phyloP scores from a whole-genome alignment of 2,113 vertebrate species.

The Puffinus mauretanicus region DNA sequence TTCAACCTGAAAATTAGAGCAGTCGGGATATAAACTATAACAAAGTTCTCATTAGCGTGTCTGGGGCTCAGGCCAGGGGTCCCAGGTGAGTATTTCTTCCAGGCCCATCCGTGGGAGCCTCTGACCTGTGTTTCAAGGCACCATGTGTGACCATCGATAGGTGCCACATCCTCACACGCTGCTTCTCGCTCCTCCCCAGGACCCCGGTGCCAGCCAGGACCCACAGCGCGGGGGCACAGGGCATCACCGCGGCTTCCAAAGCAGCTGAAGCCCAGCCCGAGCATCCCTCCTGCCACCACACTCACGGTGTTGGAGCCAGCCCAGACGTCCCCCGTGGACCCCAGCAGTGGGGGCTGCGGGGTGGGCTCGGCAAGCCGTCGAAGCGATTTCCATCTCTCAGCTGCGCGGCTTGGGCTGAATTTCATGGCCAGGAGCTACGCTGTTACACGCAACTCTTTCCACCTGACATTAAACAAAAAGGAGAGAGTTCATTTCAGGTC shows the following conservation, averaged over 20 bases:
- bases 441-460: background rate
- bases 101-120: background rate
- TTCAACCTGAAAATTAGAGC: background rate
- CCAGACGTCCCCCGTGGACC: background rate
- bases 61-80: background rate
- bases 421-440: background rate
- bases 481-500: background rate
- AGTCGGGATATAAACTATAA: background rate
- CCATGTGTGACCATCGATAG: accelerated
- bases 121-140: background rate
- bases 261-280: background rate
- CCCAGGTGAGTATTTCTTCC: background rate
- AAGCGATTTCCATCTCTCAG: background rate
- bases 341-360: accelerated
- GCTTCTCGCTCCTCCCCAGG: background rate
- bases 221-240: accelerated
- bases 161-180: accelerated
- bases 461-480: background rate
- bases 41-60: background rate
- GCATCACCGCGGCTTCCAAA: background rate
- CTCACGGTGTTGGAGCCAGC: background rate
- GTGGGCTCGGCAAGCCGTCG: accelerated
- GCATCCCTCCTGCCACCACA: too few relatives aligned
- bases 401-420: background rate
- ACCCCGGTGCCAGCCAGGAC: background rate